A percentile compares a stretch with the other conserved stretches of the same genome.
These are phyloP conservation scores for Hemithea aestivaria DNA, from an alignment of 2,888 invertebrate genomes.

Conservation along the genomic window DNA sequence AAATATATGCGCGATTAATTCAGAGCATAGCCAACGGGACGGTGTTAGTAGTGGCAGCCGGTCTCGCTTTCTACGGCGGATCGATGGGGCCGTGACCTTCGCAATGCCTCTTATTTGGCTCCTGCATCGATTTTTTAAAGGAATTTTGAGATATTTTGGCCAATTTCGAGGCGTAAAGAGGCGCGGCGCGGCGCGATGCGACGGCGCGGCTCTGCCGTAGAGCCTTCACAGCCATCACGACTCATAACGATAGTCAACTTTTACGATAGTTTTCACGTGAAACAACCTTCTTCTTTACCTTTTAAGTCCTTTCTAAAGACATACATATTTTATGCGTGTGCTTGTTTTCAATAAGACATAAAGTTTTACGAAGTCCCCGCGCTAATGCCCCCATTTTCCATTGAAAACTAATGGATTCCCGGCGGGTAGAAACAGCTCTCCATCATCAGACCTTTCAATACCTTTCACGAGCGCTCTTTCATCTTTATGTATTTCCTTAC, in stretches of 20 bases:
- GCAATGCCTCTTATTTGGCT: constrained; percentile 70
- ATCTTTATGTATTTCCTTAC: constrained; percentile 34
- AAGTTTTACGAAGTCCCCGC: too few relatives aligned
- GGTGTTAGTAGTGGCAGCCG: constrained; percentile 78
- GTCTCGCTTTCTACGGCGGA: constrained; percentile 78
- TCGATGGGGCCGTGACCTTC: constrained; percentile 79
- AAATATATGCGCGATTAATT: constrained; percentile 81
- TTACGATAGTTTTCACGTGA: too few relatives aligned
- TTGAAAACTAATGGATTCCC: too few relatives aligned
- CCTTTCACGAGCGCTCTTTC: constrained; percentile 12
- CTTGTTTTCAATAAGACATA: too few relatives aligned
- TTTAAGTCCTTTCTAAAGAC: too few relatives aligned
- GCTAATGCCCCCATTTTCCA: too few relatives aligned
- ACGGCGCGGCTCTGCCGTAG: constrained; percentile 1
- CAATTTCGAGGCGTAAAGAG: constrained; percentile 14
- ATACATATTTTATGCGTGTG: too few relatives aligned
- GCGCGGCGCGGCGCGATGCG: constrained; percentile 2
- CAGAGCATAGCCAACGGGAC: constrained; percentile 79
- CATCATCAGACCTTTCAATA: constrained; percentile 7
- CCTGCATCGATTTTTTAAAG: constrained; percentile 62
- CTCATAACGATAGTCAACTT: too few relatives aligned
- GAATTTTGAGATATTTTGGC: constrained; percentile 24
- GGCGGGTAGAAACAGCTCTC: too few relatives aligned
- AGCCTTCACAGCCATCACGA: not conserved
- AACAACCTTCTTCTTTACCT: too few relatives aligned